These are phyloP conservation scores for Sorex maritimensis DNA, from an alignment of 2,797 vertebrate genomes.

Conservation along the genomic window DNA sequence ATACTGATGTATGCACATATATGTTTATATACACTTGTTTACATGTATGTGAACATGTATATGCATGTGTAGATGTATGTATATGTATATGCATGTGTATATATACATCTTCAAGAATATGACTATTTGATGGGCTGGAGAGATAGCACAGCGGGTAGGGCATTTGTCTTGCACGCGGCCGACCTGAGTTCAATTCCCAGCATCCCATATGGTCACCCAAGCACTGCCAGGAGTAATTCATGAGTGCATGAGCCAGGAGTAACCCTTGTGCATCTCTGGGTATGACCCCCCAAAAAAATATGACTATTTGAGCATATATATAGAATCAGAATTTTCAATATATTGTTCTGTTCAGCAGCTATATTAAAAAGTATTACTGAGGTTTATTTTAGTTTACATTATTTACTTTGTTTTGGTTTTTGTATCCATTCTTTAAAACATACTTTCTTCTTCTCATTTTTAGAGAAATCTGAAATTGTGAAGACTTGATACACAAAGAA, in stretches of 20 bases:
- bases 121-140: background rate
- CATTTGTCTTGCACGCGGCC: too few relatives aligned
- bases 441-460: background rate
- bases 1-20: background rate
- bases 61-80: background rate
- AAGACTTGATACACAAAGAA: background rate
- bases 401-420: slow-evolving; percentile 42
- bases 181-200: too few relatives aligned
- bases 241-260: too few relatives aligned
- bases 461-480: background rate
- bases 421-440: slow-evolving; percentile 18
- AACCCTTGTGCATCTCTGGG: too few relatives aligned
- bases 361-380: background rate
- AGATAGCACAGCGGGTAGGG: too few relatives aligned
- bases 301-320: background rate
- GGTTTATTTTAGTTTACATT: background rate
- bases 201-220: too few relatives aligned
- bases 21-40: too few relatives aligned
- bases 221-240: too few relatives aligned
- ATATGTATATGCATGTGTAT: background rate
- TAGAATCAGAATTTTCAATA: background rate
- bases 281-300: too few relatives aligned
- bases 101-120: too few relatives aligned
- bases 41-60: too few relatives aligned
- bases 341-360: background rate